phyloP scores from a whole-genome alignment of 2,888 invertebrate species.

The Macaria liturata region DNA sequence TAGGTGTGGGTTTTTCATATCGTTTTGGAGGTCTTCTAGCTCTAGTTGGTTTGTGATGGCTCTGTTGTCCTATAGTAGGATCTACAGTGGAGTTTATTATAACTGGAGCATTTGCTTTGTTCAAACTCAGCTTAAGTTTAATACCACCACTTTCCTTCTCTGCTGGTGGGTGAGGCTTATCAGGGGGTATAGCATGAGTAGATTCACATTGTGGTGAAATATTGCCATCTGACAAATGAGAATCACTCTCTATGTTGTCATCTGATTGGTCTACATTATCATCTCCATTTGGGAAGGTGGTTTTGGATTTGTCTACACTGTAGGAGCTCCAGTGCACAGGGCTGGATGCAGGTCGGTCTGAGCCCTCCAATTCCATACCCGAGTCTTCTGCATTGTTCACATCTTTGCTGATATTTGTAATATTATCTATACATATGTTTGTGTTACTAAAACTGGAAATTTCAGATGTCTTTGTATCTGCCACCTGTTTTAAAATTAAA shows the following conservation, averaged over 20 bases:
- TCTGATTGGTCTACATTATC: conserved; percentile 64
- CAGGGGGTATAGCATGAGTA: conserved; percentile 44
- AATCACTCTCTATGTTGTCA: conserved; percentile 51
- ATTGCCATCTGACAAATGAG: conserved; percentile 53
- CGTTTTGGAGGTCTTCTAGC: conserved; percentile 71
- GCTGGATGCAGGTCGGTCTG: conserved; percentile 50
- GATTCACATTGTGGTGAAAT: conserved; percentile 42
- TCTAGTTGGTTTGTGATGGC: conserved; percentile 63
- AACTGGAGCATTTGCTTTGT: conserved; percentile 76
- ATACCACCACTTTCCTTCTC: conserved; percentile 64
- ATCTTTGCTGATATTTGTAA: conserved; percentile 54
- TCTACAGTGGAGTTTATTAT: conserved; percentile 80
- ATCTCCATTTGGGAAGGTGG: conserved; percentile 61
- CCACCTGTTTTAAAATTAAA: conserved; percentile 46
- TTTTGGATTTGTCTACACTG: conserved; percentile 42
- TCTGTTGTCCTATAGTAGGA: conserved; percentile 69
- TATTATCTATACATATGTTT: conserved; percentile 57
- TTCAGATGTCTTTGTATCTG: conserved; percentile 49
- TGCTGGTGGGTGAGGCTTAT: conserved; percentile 41
- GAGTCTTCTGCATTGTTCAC: conserved; percentile 56
- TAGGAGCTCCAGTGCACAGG: conserved; percentile 43
- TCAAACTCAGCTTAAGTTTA: conserved; percentile 74
- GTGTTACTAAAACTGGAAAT: conserved; percentile 56
- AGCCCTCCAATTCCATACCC: conserved; percentile 55
- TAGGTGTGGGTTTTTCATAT: conserved; percentile 59